These are phyloP conservation scores for Cyrtodaria siliqua DNA, from an alignment of 2,888 invertebrate species.

Conservation along the genomic window DNA sequence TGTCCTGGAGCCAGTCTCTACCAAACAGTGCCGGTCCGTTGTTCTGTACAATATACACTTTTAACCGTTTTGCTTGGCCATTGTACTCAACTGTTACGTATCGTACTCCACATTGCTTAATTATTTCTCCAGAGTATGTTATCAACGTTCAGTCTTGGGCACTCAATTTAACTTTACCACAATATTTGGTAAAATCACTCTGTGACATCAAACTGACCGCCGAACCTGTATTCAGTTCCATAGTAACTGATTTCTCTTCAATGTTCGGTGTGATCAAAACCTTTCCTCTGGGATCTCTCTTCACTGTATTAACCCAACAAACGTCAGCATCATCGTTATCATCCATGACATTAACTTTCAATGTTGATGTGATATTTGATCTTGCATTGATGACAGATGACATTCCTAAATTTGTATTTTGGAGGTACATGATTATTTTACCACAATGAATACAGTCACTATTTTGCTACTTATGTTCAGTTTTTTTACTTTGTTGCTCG, in stretches of 20 bases:
- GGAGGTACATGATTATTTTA: too few species aligned
- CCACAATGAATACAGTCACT: too few species aligned
- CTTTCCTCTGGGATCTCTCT: too few species aligned
- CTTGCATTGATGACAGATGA: too few species aligned
- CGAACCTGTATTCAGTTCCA: constrained; percentile 53
- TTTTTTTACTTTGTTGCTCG: too few species aligned
- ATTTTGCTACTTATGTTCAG: too few species aligned
- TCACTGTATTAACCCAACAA: too few species aligned
- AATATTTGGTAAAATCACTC: constrained; percentile 1
- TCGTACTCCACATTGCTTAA: constrained; percentile 2
- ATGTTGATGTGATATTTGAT: too few species aligned
- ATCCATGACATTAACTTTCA: too few species aligned
- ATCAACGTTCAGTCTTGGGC: constrained; percentile 1
- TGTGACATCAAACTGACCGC: constrained; percentile 29
- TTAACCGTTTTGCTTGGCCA: constrained; percentile 1
- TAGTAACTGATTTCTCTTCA: constrained; percentile 6
- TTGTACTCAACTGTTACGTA: constrained; percentile 12
- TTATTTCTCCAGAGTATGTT: constrained; percentile 21
- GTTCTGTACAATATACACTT: constrained; percentile 10
- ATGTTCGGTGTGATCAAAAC: constrained; percentile 11
- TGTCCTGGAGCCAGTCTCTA: constrained; percentile 14
- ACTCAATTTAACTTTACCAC: constrained; percentile 13
- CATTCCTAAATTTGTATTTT: too few species aligned
- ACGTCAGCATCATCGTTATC: too few species aligned
- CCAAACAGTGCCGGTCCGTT: constrained; percentile 26